A percentile compares a stretch with the other conserved stretches of the same genome.
phyloP scores from a whole-genome alignment of 2,113 vertebrate species.

The Lutjanus erythropterus region DNA sequence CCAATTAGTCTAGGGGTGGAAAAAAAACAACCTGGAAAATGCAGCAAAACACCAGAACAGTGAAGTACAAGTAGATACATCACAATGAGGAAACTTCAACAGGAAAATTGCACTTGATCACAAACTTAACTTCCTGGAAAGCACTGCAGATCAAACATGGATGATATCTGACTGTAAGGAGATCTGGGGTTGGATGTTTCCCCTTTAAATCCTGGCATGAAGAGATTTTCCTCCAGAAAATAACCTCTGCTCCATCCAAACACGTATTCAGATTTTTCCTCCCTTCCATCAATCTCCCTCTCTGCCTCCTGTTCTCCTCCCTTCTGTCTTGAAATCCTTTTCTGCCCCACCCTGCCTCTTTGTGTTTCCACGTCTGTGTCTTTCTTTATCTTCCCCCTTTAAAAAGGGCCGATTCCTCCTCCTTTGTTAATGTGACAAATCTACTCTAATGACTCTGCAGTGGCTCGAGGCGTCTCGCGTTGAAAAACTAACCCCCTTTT shows the following conservation, averaged over 20 bases:
- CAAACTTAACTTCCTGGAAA: neutral
- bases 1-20: no score
- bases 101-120: neutral
- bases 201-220: conserved; percentile 13
- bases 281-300: conserved; percentile 40
- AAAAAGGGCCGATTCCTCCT: conserved; percentile 69
- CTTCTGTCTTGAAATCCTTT: conserved; percentile 32
- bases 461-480: conserved; percentile 67
- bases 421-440: conserved; percentile 87
- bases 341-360: conserved; percentile 39
- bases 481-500: conserved; percentile 54
- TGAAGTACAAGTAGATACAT: neutral
- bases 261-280: conserved; percentile 22
- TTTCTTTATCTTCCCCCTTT: conserved; percentile 65
- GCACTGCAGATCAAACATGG: neutral
- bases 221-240: conserved; percentile 16
- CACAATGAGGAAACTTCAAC: neutral
- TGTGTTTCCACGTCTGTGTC: conserved; percentile 66
- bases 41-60: neutral
- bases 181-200: neutral
- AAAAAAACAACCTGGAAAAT: neutral
- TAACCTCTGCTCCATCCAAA: conserved; percentile 25
- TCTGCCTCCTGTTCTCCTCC: conserved; percentile 53
- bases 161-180: neutral
- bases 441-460: conserved; percentile 81